Base-by-base conservation (phyloP, 2,113 vertebrate species). In the Rhipidura dahli region DNA sequence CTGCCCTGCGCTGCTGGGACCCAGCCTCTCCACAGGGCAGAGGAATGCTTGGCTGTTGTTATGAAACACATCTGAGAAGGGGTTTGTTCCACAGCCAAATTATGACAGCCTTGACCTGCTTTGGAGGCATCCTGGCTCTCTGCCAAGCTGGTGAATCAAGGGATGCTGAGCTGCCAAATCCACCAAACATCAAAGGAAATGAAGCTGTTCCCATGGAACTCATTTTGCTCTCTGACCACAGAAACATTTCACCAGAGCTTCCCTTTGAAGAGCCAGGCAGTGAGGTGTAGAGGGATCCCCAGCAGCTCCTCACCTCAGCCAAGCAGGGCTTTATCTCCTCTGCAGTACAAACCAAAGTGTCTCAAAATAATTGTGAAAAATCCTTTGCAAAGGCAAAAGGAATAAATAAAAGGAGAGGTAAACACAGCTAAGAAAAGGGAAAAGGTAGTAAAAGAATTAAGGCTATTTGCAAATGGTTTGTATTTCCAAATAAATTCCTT, bases 101-200 rank as follows among this genome's bases (percentile, higher is more conserved):
- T 20, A 24, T 51, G 90, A 97, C 75, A 78, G 94, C 76, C 85
- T 59, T 64, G 94, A 95, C 94, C 94, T 92, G 90, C 90, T 96
- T 90, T 71, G 82, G 88, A 96, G 87, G 88, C 85, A 89, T n/a
- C 64, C 42, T 0, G 13, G 92, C 72, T 11, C 83, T 56, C 83
- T 88, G 94, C 90, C 93, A 92, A 40, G 82, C 71, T 83, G 89
- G 86, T 93, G 96, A 97, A 95, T 83, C 87, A 66, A 93, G 76
- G 60, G 94, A 44, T 73, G 72, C 79, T 85, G 64, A 78, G 9
- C 79, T 78, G 96, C 93, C 96, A 96, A 93, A 80, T 92, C 64
- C 76, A 82, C 64, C 79, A 35, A 79, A 92, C 89, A 91, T 97
- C 94, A 95, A 93, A 95, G 92, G 93, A 93, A 87, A 60, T 11